Conservation (phyloP, 2,113 vertebrate genomes). For the Gallinago undulata region DNA sequence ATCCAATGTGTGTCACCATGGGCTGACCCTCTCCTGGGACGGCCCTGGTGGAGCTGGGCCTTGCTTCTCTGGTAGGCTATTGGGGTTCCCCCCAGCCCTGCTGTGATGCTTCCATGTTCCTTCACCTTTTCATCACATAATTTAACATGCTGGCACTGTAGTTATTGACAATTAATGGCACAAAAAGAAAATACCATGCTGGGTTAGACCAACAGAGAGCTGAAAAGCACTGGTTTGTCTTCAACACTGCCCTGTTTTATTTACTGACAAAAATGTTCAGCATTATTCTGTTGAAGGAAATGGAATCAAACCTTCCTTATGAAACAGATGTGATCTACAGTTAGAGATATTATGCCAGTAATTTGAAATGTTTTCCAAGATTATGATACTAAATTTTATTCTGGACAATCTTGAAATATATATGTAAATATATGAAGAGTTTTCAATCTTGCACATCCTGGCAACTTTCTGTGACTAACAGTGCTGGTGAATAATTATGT, state of each 20-base stretch:
- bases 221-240: not conserved
- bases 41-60: not conserved
- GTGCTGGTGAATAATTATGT: not conserved
- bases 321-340: not conserved
- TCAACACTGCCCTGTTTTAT: not conserved
- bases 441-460: not conserved
- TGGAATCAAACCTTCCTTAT: not conserved
- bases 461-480: not conserved
- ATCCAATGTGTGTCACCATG: not conserved
- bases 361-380: not conserved
- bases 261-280: not conserved
- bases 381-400: not conserved
- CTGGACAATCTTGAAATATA: not conserved
- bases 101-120: not conserved
- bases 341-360: not conserved
- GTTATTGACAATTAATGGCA: not conserved
- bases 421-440: not conserved
- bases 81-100: not conserved
- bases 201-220: not conserved
- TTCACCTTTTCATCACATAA: not conserved
- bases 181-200: not conserved
- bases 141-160: not conserved
- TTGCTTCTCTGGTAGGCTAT: not conserved
- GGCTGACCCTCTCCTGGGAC: not conserved
- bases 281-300: not conserved